Conservation (phyloP, 1,140 invertebrate genomes). For the Eurosta solidaginis region DNA sequence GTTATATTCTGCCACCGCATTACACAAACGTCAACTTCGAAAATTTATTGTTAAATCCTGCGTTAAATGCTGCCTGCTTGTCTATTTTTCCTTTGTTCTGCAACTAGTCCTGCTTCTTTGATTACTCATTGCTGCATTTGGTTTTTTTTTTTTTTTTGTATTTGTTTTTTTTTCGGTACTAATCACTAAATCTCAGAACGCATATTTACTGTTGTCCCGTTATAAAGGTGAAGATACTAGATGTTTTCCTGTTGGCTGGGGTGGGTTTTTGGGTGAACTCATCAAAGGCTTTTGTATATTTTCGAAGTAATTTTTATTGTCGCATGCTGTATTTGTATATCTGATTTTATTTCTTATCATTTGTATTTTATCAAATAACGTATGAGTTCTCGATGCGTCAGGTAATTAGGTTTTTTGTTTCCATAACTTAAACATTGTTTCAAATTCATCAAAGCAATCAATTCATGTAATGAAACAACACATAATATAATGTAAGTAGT, state of each 20-base stretch:
- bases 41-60: background rate
- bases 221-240: background rate
- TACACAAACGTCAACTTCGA: background rate
- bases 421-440: too few species aligned
- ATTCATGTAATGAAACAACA: too few species aligned
- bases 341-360: too few species aligned
- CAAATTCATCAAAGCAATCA: too few species aligned
- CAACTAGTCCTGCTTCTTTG: background rate
- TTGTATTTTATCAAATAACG: too few species aligned
- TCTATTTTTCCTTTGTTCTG: background rate
- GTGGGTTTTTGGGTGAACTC: background rate
- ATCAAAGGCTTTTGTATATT: background rate
- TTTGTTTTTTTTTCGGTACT: constrained; percentile 14
- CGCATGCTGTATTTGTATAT: too few species aligned
- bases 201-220: background rate
- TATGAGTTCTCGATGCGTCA: too few species aligned
- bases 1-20: background rate
- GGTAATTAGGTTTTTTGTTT: too few species aligned
- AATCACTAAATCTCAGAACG: background rate
- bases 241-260: background rate
- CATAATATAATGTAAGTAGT: too few species aligned
- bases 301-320: too few species aligned
- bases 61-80: background rate
- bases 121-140: background rate
- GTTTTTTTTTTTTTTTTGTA: background rate